A percentile compares a stretch with the other conserved stretches of the same genome.
Evolutionary conservation across 2,888 invertebrate species (phyloP).

Genomic region (Pristionchus maxplancki): DNA sequence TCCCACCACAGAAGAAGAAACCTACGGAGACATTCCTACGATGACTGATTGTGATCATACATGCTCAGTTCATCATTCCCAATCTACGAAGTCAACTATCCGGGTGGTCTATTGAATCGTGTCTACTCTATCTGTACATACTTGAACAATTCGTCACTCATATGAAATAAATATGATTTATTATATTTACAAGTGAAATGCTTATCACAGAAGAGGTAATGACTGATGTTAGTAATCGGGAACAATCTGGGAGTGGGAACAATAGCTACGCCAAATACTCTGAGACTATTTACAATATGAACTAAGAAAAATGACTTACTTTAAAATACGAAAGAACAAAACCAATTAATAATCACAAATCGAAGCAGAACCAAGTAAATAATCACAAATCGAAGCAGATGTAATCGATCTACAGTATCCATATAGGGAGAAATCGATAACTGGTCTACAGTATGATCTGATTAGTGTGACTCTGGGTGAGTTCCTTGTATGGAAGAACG

Average conservation of each 20-base stretch:
- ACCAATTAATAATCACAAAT: neutral
- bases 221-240: conserved; percentile 27
- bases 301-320: neutral
- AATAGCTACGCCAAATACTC: conserved; percentile 29
- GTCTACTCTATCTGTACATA: conserved; percentile 44
- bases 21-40: neutral
- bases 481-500: conserved; percentile 96
- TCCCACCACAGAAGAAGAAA: conserved; percentile 10
- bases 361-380: too few relatives aligned
- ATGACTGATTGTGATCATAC: neutral
- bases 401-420: conserved; percentile 37
- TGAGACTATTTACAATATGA: conserved; percentile 21
- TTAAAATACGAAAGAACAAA: neutral
- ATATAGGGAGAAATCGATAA: neutral
- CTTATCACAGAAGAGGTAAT: conserved; percentile 32
- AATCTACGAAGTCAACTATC: neutral
- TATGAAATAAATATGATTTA: neutral
- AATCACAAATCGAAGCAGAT: too few relatives aligned
- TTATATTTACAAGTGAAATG: neutral
- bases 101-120: neutral
- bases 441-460: conserved; percentile 93
- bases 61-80: neutral
- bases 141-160: neutral
- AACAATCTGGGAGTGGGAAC: neutral
- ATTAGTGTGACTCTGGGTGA: conserved; percentile 94